These are phyloP conservation scores for Parambassis ranga DNA, from an alignment of 2,797 vertebrate genomes.

Conservation along the genomic window DNA sequence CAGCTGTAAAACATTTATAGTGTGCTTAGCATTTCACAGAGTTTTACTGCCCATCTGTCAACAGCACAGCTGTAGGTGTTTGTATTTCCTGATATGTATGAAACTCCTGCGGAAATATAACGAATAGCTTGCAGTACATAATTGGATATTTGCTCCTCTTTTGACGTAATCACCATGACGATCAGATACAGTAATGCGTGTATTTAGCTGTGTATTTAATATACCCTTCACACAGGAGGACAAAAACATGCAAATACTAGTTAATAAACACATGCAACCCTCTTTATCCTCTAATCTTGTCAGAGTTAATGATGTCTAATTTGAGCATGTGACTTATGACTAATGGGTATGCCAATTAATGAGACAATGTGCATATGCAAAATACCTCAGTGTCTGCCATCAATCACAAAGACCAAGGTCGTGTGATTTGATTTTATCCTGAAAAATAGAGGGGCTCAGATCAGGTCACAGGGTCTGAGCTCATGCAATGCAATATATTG, in stretches of 20 bases:
- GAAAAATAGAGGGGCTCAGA: not conserved
- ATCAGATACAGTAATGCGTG: slow-evolving; percentile 5
- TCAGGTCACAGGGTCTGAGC: not conserved
- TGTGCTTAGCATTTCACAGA: slow-evolving; percentile 63
- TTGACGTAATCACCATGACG: slow-evolving; percentile 26
- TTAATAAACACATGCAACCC: slow-evolving; percentile 36
- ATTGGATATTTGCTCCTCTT: slow-evolving; percentile 32
- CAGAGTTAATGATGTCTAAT: slow-evolving; percentile 73
- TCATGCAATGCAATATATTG: not conserved
- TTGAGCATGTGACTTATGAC: slow-evolving; percentile 58
- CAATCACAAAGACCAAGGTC: slow-evolving; percentile 68
- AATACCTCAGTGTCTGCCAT: slow-evolving; percentile 57
- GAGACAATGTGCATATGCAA: slow-evolving; percentile 60
- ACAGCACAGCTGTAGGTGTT: slow-evolving; percentile 40
- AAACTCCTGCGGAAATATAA: slow-evolving; percentile 49
- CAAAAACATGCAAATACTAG: slow-evolving; percentile 3
- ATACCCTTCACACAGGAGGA: not conserved
- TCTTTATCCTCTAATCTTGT: slow-evolving; percentile 59
- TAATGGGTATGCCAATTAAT: slow-evolving; percentile 70
- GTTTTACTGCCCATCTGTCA: slow-evolving; percentile 67
- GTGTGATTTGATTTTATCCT: slow-evolving; percentile 40
- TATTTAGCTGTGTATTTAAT: not conserved
- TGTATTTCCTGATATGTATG: slow-evolving; percentile 55
- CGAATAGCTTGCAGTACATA: slow-evolving; percentile 31
- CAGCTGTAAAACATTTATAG: slow-evolving; percentile 64